Conservation (phyloP, 2,888 invertebrate genomes). For the Drosophila hamatofila region DNA sequence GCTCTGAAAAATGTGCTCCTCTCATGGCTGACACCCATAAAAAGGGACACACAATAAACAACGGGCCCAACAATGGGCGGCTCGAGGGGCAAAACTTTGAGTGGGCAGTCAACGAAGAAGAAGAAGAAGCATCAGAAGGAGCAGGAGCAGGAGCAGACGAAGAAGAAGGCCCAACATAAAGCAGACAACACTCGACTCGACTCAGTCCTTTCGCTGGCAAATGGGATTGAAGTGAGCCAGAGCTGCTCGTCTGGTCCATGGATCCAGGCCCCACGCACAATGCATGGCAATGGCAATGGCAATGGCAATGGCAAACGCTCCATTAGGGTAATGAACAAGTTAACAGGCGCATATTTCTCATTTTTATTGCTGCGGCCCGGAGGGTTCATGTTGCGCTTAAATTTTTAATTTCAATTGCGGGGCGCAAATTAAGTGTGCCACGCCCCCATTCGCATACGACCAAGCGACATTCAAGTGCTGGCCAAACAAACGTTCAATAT, state of each 20-base stretch:
- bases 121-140: background rate
- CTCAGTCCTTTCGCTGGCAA: slow-evolving; percentile 38
- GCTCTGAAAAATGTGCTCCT: slow-evolving; percentile 65
- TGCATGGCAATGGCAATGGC: slow-evolving; percentile 25
- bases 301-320: slow-evolving; percentile 60
- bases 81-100: slow-evolving; percentile 20
- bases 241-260: slow-evolving; percentile 3
- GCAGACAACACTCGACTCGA: slow-evolving; percentile 49
- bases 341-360: slow-evolving; percentile 79
- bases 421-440: slow-evolving; percentile 58
- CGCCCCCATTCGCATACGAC: slow-evolving; percentile 20
- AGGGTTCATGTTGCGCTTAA: slow-evolving; percentile 59
- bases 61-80: slow-evolving; percentile 1
- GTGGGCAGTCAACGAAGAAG: slow-evolving; percentile 10
- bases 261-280: slow-evolving; percentile 30
- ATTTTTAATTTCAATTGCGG: slow-evolving; percentile 78
- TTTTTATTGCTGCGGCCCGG: slow-evolving; percentile 55
- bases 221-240: slow-evolving; percentile 54
- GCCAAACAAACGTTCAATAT: slow-evolving; percentile 46
- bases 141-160: background rate
- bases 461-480: slow-evolving; percentile 27
- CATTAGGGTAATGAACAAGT: slow-evolving; percentile 81
- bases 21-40: slow-evolving; percentile 47
- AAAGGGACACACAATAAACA: slow-evolving; percentile 69
- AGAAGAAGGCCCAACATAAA: slow-evolving; percentile 38